Evolutionary conservation across 2,888 invertebrate genomes (phyloP), one percentile per base, ranked within the genome.

Genomic region (Caenorhabditis plicata): DNA sequence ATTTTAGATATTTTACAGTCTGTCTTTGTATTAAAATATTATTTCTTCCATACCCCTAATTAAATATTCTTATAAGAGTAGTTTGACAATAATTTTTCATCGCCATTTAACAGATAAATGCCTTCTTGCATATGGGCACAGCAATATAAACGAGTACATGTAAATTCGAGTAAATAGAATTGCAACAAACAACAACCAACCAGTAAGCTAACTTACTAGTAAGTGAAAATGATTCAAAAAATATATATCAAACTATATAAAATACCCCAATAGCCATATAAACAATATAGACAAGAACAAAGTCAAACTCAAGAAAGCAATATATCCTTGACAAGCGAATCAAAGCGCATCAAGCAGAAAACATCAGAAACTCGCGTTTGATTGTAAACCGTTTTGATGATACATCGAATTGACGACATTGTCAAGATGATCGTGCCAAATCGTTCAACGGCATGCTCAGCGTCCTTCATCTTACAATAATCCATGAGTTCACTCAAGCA

Each of bases 311-410:
- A 64, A 22, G 63, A 54, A 22, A 69, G 41, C 23, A 64, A 44
- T 9, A 67, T 65, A 36, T 71, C 67, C 17, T 53, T 42, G 15
- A 71, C 65, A 13, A 71, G 60, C 13, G 68, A 55, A 39, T 69
- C 64, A 38, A 71, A 71, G 23, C 45, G 61, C 71, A 71, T 71
- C 41, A 71, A 31, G 20, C 63, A 58, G 58, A 71, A 71, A 23
- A 69, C 51, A 27, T 71, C 71, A 25, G 58, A 58, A 2, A 64
- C 63, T 20, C 55, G 29, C 19, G 65, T 63, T 45, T 69, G 71
- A 19, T 64, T 60, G 45, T 69, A 69, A 8, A 64, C 39, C 3
- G 61, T 56, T 19, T 60, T 49, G 35, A 69, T 68, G 4, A 65
- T 52, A 35, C 56, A 58, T n/a, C 71, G 45, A 27, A 71, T 62